Evolutionary conservation across 2,888 invertebrate genomes (phyloP), one percentile per base, ranked within the genome.

Genomic region (Troglohyphantes excavatus): DNA sequence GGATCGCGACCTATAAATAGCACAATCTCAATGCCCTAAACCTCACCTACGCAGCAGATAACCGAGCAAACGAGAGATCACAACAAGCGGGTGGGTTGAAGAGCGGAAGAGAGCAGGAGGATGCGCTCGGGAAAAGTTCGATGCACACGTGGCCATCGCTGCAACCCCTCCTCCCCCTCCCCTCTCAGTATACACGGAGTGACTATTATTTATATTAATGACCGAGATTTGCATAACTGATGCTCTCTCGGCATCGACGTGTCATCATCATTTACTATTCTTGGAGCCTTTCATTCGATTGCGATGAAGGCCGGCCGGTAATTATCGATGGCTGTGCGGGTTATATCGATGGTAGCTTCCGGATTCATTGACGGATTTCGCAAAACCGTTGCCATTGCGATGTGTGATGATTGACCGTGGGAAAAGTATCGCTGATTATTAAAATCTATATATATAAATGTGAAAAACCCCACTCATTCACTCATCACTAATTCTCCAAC

Each of bases 121-220:
- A 67, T 19, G 70, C 59, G 81, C 67, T 33, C 79, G 61, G 46
- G 83, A 83, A 83, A 83, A 83, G 83, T 83, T 83, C 65, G 68
- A 65, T 39, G 72, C 59, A 39, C 72, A 61, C 46, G 61, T 39
- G 63, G 63, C 19, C 72, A 23, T 27, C 33, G 33, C 33, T 33
- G 9, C 67, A 65, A 19, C 39, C 46, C 11, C 68, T n/a, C 29
- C 19, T 63, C 67, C 70, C 46, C 61, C 46, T 46, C 43, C 43
- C n/a, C 46, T 29, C 19, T 33, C n/a, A 39, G 75, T 29, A 65
- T 73, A 65, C 85, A 13, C 61, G 26, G 70, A 70, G 70, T 84
- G 89, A 90, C 89, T 90, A 90, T 90, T 90, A 90, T 90, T 90
- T 90, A 90, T 90, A 90, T 90, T 90, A 90, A 90, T 90, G 89